Evolutionary conservation across 2,797 vertebrate genomes (phyloP), one percentile per base, ranked within the genome.

Genomic region (Poliocrania exsul): DNA sequence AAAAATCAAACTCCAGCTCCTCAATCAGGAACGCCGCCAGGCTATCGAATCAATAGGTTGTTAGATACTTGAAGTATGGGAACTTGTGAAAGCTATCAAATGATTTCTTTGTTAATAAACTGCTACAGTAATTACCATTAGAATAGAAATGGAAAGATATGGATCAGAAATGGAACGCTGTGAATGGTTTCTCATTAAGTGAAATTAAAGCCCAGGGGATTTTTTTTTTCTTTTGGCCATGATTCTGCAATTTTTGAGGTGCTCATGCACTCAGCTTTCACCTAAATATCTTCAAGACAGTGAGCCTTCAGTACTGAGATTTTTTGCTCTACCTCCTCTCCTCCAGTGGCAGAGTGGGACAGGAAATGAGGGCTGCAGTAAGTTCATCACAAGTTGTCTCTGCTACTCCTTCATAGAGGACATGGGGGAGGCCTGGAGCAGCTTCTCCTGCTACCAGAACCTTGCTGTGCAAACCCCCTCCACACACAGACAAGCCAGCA

Each of bases 101-200:
- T 86, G 60, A 94, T 94, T 96, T 93, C 90, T 89, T 93, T 95
- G 92, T 93, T 96, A 95, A 95, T 95, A 94, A 97, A 95, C 91
- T 93, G 94, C 83, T 92, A 92, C 84, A 78, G 81, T 87, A 92
- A 94, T 96, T 93, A 96, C 78, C 61, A 86, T 93, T 92, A 95
- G 80, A 94, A 93, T 70, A 79, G 66, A 46, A 92, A 86, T 46
- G 65, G 89, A 77, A 94, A 91, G 95, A 96, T 96, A 93, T 17
- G 3, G 91, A 94, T 96, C 92, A 94, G 75, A 87, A 93, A 91
- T 57, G 72, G 87, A 94, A 95, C 47, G 38, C 73, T 83, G 46
- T 83, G 69, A 90, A 86, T 58, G 64, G 91, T 71, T 92, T 83
- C 81, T 95, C 90, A 95, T 96, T 93, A 95, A 90, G 91, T 74